Conservation (phyloP, 2,888 invertebrate species). For the Anoplius nigerrimus region DNA sequence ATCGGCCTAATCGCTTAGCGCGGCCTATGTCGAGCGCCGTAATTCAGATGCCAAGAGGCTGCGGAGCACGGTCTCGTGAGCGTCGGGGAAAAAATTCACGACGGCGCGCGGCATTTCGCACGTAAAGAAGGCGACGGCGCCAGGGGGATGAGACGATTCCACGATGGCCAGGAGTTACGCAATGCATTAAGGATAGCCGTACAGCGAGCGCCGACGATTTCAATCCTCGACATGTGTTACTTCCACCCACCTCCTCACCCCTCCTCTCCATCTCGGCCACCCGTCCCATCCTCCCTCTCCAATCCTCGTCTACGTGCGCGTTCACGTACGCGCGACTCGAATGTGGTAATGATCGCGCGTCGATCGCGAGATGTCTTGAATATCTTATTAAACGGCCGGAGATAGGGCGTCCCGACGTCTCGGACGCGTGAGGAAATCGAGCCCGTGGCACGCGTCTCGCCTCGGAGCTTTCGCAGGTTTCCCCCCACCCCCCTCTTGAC, state of each 20-base stretch:
- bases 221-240: neutral
- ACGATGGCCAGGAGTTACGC: slow-evolving; percentile 43
- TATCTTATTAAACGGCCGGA: slow-evolving; percentile 36
- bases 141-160: slow-evolving; percentile 37
- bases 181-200: slow-evolving; percentile 47
- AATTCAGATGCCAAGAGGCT: no score
- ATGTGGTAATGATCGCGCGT: slow-evolving; percentile 29
- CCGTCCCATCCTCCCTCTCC: no score
- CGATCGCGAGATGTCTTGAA: slow-evolving; percentile 39
- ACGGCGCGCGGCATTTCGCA: neutral
- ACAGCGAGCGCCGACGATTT: slow-evolving; percentile 10
- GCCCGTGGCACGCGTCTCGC: slow-evolving; percentile 29
- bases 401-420: slow-evolving; percentile 27
- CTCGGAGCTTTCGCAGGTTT: slow-evolving; percentile 12
- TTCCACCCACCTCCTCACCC: neutral
- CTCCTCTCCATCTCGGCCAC: no score
- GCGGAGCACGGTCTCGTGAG: no score
- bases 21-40: no score
- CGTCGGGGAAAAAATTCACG: neutral
- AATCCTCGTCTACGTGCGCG: neutral
- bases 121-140: slow-evolving; percentile 40
- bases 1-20: no score
- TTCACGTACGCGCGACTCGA: slow-evolving; percentile 23
- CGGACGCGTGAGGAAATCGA: slow-evolving; percentile 2
- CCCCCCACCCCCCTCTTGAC: no score